Conservation (phyloP, 2,113 vertebrate species). For the Bettongia penicillata region DNA sequence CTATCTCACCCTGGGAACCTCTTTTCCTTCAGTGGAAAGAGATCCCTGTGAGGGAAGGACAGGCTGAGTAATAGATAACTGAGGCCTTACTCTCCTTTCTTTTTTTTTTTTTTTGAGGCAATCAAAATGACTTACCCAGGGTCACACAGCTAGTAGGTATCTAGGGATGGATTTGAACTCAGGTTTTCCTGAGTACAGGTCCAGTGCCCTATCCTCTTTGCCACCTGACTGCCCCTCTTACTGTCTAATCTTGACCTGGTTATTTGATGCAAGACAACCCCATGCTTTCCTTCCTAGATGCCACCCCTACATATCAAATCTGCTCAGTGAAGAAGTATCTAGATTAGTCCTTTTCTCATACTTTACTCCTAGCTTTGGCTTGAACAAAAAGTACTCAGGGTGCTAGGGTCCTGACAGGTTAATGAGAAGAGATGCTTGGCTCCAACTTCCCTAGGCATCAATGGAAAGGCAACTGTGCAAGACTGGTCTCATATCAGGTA, state of each 20-base stretch:
- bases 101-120: too few species aligned
- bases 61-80: not conserved
- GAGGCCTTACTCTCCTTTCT: not conserved
- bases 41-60: not conserved
- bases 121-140: too few species aligned
- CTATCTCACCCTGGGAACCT: not conserved
- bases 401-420: not conserved
- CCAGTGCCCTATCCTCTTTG: too few species aligned
- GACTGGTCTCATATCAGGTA: not conserved
- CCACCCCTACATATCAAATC: not conserved
- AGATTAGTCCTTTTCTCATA: not conserved
- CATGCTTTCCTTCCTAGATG: not conserved
- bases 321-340: not conserved
- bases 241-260: not conserved
- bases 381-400: not conserved
- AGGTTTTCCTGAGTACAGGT: too few species aligned
- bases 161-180: too few species aligned
- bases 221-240: too few species aligned
- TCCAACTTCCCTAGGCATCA: not conserved
- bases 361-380: not conserved
- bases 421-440: not conserved
- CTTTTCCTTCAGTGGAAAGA: not conserved
- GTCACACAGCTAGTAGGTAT: too few species aligned
- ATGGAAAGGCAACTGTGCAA: not conserved
- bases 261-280: not conserved